A percentile compares a stretch with the other conserved stretches of the same genome.
These are phyloP conservation scores for Neosalanx taihuensis DNA, from an alignment of 2,797 vertebrate genomes.

Conservation along the genomic window DNA sequence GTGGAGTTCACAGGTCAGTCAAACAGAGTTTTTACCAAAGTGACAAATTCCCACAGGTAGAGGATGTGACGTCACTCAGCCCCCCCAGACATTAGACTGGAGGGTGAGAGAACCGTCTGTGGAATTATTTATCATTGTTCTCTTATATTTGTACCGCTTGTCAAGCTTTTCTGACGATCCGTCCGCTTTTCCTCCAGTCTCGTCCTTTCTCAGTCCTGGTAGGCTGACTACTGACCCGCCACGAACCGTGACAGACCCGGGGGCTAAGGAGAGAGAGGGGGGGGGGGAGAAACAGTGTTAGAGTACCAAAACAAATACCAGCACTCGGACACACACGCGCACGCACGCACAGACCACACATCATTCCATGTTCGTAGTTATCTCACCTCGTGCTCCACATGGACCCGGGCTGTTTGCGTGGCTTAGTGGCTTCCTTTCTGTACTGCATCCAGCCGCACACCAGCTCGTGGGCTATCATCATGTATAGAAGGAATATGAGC, in stretches of 20 bases:
- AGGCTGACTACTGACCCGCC: slow-evolving; percentile 61
- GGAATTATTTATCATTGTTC: background rate
- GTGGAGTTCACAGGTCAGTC: background rate
- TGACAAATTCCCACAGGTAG: no score
- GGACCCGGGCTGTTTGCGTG: slow-evolving; percentile 67
- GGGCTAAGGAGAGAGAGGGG: slow-evolving; percentile 39
- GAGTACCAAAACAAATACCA: background rate
- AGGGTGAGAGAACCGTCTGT: no score
- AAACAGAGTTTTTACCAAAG: no score
- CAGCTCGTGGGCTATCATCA: slow-evolving; percentile 88
- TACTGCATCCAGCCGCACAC: slow-evolving; percentile 87
- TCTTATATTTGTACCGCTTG: background rate
- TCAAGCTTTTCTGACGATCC: slow-evolving; percentile 85
- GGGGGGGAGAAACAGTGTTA: background rate
- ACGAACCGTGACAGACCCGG: slow-evolving; percentile 56
- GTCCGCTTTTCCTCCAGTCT: slow-evolving; percentile 78
- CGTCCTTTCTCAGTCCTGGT: slow-evolving; percentile 57
- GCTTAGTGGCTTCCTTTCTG: slow-evolving; percentile 73
- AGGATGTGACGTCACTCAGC: no score
- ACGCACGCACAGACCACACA: slow-evolving; percentile 1
- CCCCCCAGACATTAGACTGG: no score
- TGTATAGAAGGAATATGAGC: slow-evolving; percentile 85
- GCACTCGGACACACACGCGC: background rate
- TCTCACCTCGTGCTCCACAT: slow-evolving; percentile 78
- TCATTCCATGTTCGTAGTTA: background rate